Evolutionary conservation across 2,888 invertebrate genomes (phyloP).

Genomic region (Agrochola litura): DNA sequence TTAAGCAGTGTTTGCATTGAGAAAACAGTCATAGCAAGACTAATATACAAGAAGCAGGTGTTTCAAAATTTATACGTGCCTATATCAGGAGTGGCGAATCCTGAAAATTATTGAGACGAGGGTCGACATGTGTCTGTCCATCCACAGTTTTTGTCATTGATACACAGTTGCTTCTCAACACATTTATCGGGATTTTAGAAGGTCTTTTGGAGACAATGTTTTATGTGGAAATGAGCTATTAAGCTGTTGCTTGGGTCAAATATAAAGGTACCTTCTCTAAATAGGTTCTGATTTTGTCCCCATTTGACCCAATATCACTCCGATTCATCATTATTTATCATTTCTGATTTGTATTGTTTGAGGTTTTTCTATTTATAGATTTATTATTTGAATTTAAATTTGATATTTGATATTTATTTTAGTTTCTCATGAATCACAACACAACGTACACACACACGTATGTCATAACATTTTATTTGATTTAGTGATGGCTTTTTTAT

Average conservation of each 20-base stretch:
- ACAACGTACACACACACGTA: no score
- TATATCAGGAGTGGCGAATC: slow-evolving; percentile 42
- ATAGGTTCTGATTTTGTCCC: neutral
- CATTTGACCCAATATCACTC: neutral
- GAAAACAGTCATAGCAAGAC: neutral
- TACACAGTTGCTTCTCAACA: slow-evolving; percentile 23
- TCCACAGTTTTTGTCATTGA: slow-evolving; percentile 73
- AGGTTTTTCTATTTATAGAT: no score
- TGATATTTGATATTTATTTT: no score
- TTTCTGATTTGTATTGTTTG: neutral
- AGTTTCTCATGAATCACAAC: no score
- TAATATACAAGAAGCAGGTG: neutral
- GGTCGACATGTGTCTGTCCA: slow-evolving; percentile 81
- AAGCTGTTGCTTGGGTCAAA: neutral
- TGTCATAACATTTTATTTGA: no score
- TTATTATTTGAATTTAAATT: no score
- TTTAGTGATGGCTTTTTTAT: no score
- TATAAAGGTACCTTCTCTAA: neutral
- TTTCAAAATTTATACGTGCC: slow-evolving; percentile 30
- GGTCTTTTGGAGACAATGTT: neutral
- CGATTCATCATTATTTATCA: no score
- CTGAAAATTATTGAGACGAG: slow-evolving; percentile 74
- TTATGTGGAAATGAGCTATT: slow-evolving; percentile 1
- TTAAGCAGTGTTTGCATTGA: neutral
- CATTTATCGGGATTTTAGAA: slow-evolving; percentile 3